phyloP scores from a whole-genome alignment of 2,888 invertebrate species.

The Lydus trimaculatus region DNA sequence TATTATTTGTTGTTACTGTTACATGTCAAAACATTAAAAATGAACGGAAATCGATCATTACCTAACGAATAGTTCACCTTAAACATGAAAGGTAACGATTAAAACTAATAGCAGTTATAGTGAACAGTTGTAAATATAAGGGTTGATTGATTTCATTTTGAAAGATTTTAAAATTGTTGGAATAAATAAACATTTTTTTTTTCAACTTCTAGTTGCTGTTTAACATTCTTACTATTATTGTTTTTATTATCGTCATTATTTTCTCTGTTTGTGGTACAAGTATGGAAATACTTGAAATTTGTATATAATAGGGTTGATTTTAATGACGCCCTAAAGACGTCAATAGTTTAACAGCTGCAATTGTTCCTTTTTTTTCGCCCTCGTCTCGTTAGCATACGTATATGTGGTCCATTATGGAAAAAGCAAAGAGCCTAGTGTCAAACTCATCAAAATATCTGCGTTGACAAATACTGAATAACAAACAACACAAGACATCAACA shows the following conservation, averaged over 20 bases:
- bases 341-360: constrained; percentile 10
- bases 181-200: not conserved
- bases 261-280: not conserved
- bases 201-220: not conserved
- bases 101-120: constrained; percentile 28
- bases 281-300: constrained; percentile 7
- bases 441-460: constrained; percentile 13
- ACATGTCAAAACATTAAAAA: constrained; percentile 37
- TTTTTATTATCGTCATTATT: constrained; percentile 8
- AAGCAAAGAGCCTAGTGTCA: not conserved
- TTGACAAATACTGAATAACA: constrained; percentile 9
- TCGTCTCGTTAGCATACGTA: constrained; percentile 8
- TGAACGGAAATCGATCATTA: constrained; percentile 52
- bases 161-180: not conserved
- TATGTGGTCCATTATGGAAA: not conserved
- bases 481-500: constrained; percentile 8
- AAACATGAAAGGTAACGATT: constrained; percentile 38
- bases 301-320: not conserved
- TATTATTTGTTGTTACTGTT: not conserved
- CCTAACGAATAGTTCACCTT: constrained; percentile 47
- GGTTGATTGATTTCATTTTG: not conserved
- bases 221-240: not conserved
- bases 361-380: constrained; percentile 9
- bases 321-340: constrained; percentile 16
- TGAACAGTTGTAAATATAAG: not conserved